phyloP scores from a whole-genome alignment of 2,888 invertebrate genomes.

The Spicauda simplicius region DNA sequence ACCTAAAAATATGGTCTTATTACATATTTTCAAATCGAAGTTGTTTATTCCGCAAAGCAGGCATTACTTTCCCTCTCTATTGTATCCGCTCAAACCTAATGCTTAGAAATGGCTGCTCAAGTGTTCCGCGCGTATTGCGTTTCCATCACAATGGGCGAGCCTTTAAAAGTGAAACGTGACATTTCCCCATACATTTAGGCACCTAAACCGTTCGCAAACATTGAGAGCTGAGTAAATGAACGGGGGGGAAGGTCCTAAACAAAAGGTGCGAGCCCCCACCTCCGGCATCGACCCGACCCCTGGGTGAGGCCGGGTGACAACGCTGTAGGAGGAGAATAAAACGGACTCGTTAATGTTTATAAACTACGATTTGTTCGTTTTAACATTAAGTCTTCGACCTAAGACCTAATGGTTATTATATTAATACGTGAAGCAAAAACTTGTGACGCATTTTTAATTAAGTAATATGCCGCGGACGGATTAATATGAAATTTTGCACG shows the following conservation, averaged over 20 bases:
- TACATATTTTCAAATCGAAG: too few species aligned
- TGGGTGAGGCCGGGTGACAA: conserved; percentile 53
- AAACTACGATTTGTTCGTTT: too few species aligned
- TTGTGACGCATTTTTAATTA: too few species aligned
- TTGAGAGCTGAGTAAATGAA: conserved; percentile 77
- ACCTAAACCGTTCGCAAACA: conserved; percentile 82
- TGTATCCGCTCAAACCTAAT: conserved; percentile 21
- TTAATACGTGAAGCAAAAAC: too few species aligned
- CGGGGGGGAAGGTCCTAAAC: conserved; percentile 77
- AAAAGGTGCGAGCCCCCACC: conserved; percentile 78
- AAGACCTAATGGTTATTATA: too few species aligned
- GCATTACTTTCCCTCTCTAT: conserved; percentile 30
- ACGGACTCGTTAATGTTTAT: too few species aligned
- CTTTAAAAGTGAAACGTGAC: conserved; percentile 80
- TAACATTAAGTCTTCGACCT: too few species aligned
- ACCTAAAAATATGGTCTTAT: too few species aligned
- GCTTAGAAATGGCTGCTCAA: conserved; percentile 27
- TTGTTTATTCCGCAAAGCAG: not conserved
- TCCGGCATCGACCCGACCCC: conserved; percentile 65
- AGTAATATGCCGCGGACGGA: too few species aligned
- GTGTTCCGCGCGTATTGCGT: conserved; percentile 29
- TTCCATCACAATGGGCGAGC: conserved; percentile 41
- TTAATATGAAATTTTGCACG: too few species aligned
- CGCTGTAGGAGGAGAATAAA: not conserved
- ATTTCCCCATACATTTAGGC: conserved; percentile 81